phyloP scores from a whole-genome alignment of 2,888 invertebrate species.

The Cistogaster globosa region DNA sequence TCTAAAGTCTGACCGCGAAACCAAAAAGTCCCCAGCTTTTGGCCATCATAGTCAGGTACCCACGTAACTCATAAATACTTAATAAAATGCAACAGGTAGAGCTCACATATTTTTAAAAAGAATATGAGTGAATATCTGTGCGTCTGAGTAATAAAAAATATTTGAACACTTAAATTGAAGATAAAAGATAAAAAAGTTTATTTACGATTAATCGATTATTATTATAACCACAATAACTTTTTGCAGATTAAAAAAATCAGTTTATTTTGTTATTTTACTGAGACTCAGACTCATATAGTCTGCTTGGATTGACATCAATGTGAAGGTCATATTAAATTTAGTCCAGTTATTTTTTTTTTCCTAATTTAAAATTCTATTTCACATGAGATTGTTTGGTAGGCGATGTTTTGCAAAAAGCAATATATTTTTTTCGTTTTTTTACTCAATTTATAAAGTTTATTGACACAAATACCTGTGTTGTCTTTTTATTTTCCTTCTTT shows the following conservation, averaged over 20 bases:
- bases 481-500: background rate
- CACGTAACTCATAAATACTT: background rate
- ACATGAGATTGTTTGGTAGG: slow-evolving; percentile 3
- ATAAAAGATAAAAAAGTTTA: slow-evolving; percentile 26
- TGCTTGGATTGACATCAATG: background rate
- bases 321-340: slow-evolving; percentile 30
- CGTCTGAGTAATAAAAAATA: background rate
- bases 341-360: background rate
- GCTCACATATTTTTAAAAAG: background rate
- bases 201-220: slow-evolving; percentile 44
- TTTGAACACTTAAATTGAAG: background rate
- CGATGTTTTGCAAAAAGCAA: background rate
- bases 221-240: background rate
- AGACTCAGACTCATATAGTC: background rate
- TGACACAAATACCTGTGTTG: slow-evolving; percentile 23
- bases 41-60: no score
- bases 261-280: background rate
- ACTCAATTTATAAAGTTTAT: slow-evolving; percentile 10
- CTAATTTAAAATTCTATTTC: slow-evolving; percentile 4
- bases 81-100: slow-evolving; percentile 28
- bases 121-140: background rate
- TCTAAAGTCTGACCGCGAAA: no score
- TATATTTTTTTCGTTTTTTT: background rate
- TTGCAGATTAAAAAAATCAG: background rate
- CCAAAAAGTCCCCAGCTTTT: no score